Conservation (phyloP, 2,888 invertebrate species). For the Heteromurus nitidus region DNA sequence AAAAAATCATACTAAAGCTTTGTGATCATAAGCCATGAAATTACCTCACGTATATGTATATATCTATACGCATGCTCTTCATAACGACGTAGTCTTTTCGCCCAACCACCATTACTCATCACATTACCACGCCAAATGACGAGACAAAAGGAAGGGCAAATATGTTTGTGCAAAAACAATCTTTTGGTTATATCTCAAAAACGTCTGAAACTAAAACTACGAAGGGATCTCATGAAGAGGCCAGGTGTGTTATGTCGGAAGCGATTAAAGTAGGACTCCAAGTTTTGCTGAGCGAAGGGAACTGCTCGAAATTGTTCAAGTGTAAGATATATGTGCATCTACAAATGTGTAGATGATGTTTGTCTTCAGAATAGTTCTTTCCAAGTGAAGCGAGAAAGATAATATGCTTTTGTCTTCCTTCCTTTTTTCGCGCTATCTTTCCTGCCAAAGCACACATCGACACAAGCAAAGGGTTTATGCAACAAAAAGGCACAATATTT, state of each 20-base stretch:
- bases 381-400: constrained; percentile 30
- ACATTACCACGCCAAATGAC: too few species aligned
- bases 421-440: constrained; percentile 2
- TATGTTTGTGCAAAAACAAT: too few species aligned
- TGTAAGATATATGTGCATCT: background rate
- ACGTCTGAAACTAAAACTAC: too few species aligned
- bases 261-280: background rate
- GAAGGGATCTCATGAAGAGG: background rate
- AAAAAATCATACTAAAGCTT: too few species aligned
- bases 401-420: constrained; percentile 17
- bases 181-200: too few species aligned
- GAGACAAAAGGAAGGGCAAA: background rate
- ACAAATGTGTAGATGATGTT: background rate
- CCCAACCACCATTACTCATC: too few species aligned
- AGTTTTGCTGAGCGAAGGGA: background rate
- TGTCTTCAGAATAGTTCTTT: background rate
- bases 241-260: constrained; percentile 10
- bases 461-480: constrained; percentile 16
- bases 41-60: too few species aligned
- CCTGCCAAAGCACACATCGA: background rate
- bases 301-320: background rate
- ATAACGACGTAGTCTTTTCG: too few species aligned
- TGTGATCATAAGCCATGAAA: background rate
- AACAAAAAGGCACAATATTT: constrained; percentile 18
- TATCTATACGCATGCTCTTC: too few species aligned